Conservation (phyloP, 2,888 invertebrate species). For the Bombyx huttoni region DNA sequence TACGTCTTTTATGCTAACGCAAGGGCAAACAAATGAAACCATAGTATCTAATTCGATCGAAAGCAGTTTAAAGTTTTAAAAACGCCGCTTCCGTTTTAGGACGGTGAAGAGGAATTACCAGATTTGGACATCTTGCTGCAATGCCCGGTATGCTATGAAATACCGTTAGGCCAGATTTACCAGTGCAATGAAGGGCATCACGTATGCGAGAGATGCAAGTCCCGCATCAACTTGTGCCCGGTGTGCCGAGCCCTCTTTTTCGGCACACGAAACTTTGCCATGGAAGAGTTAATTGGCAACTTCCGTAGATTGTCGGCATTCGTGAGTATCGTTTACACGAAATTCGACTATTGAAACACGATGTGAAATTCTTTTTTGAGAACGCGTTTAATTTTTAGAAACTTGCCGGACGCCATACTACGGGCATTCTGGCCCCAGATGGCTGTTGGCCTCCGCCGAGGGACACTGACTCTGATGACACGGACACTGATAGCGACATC, state of each 20-base stretch:
- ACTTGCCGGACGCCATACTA: neutral
- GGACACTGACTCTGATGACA: too few species aligned
- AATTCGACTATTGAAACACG: neutral
- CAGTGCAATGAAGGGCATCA: conserved; percentile 72
- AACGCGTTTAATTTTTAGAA: neutral
- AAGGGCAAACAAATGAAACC: too few species aligned
- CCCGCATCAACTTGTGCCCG: conserved; percentile 58
- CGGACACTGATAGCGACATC: too few species aligned
- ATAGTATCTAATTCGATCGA: too few species aligned
- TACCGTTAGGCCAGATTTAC: conserved; percentile 54
- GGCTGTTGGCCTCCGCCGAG: neutral
- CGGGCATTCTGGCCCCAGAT: neutral
- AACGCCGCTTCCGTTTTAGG: conserved; percentile 18
- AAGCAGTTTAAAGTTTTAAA: too few species aligned
- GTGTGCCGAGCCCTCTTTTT: conserved; percentile 65
- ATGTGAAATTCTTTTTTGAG: neutral
- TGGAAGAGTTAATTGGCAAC: conserved; percentile 65
- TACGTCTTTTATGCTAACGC: too few species aligned
- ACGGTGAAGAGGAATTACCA: conserved; percentile 33
- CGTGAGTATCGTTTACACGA: conserved; percentile 16
- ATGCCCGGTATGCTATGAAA: conserved; percentile 71
- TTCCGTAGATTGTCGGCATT: conserved; percentile 51
- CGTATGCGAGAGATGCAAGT: conserved; percentile 63
- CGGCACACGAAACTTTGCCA: conserved; percentile 66
- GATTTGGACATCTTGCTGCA: conserved; percentile 68